phyloP scores from a whole-genome alignment of 2,113 vertebrate genomes.

The Meleagris gallopavo region DNA sequence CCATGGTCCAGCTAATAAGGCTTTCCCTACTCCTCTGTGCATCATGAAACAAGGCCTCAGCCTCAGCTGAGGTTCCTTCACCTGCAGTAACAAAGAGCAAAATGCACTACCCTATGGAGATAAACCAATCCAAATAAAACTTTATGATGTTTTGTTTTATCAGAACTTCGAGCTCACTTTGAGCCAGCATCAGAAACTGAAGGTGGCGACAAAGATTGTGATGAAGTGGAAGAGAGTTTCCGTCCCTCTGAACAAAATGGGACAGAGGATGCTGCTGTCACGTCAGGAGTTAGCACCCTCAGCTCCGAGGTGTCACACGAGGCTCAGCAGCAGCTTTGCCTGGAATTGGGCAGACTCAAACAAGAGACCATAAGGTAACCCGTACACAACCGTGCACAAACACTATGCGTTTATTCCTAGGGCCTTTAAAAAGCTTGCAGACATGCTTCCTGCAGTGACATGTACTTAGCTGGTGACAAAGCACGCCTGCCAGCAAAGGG shows the following conservation, averaged over 20 bases:
- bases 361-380: conserved; percentile 87
- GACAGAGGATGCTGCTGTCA: conserved; percentile 56
- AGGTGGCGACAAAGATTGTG: conserved; percentile 84
- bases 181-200: conserved; percentile 87
- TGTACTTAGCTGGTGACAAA: background rate
- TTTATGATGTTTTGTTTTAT: background rate
- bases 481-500: background rate
- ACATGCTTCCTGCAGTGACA: rapidly evolving
- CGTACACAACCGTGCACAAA: background rate
- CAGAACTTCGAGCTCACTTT: conserved; percentile 90
- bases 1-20: background rate
- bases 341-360: conserved; percentile 84
- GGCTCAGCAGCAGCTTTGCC: conserved; percentile 77
- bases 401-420: background rate
- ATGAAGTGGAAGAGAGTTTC: conserved; percentile 81
- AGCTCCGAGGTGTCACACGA: conserved; percentile 74
- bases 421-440: background rate
- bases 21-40: background rate
- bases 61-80: background rate
- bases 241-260: conserved; percentile 33
- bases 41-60: background rate
- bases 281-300: conserved; percentile 45
- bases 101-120: background rate
- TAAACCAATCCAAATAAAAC: background rate
- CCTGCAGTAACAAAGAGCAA: background rate